phyloP scores from a whole-genome alignment of 2,888 invertebrate species.

The Drosophila hamatofila region DNA sequence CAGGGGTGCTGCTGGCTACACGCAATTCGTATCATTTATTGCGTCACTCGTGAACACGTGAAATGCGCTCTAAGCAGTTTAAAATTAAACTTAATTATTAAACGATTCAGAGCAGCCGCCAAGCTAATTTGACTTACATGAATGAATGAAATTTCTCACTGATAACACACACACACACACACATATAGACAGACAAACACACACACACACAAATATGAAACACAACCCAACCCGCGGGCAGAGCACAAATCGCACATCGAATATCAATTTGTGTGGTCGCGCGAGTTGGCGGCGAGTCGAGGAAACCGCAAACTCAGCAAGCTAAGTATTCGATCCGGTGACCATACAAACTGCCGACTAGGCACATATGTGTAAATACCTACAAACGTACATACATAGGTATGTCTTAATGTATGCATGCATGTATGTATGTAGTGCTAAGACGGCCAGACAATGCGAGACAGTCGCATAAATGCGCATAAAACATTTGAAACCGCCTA shows the following conservation, averaged over 20 bases:
- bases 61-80: slow-evolving; percentile 59
- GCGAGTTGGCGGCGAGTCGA: slow-evolving; percentile 49
- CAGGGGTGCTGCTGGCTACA: not conserved
- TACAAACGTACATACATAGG: slow-evolving; percentile 6
- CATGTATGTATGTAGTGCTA: not conserved
- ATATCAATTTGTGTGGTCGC: slow-evolving; percentile 66
- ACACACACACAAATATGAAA: slow-evolving; percentile 14
- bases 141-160: slow-evolving; percentile 68
- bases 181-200: slow-evolving; percentile 22
- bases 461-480: slow-evolving; percentile 49
- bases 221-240: not conserved
- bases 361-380: slow-evolving; percentile 20
- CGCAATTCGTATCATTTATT: slow-evolving; percentile 61
- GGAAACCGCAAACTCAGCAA: slow-evolving; percentile 58
- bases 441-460: slow-evolving; percentile 40
- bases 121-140: slow-evolving; percentile 72
- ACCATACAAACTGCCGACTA: slow-evolving; percentile 48
- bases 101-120: slow-evolving; percentile 43
- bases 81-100: slow-evolving; percentile 67
- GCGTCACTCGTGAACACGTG: slow-evolving; percentile 66
- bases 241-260: slow-evolving; percentile 45
- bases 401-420: not conserved
- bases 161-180: slow-evolving; percentile 51
- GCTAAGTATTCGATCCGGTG: slow-evolving; percentile 27
- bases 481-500: not conserved